Percentiles rank a stretch among this genome's conserved stretches.
phyloP scores from a whole-genome alignment of 1,140 invertebrate species.

The Drosophila leontia region DNA sequence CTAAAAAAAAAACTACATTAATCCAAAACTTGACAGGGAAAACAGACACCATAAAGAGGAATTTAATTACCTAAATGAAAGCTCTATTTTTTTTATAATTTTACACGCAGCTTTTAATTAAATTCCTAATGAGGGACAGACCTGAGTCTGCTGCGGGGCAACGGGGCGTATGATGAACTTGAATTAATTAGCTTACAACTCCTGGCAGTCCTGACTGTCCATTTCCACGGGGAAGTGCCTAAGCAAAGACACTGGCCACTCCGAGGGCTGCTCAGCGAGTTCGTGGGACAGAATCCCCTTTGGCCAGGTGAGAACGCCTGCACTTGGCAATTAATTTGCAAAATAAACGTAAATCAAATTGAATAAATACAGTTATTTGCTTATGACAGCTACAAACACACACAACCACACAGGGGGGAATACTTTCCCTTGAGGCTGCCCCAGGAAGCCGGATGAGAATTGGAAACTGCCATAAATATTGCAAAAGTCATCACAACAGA shows the following conservation, averaged over 20 bases:
- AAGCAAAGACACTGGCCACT: conserved; percentile 16
- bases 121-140: conserved; percentile 47
- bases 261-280: conserved; percentile 21
- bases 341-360: conserved; percentile 51
- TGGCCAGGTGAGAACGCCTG: conserved; percentile 1
- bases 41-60: conserved; percentile 6
- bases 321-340: conserved; percentile 45
- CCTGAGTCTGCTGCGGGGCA: conserved; percentile 1
- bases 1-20: background rate
- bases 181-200: conserved; percentile 56
- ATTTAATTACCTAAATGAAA: conserved; percentile 39
- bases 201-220: conserved; percentile 14
- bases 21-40: conserved; percentile 1
- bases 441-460: background rate
- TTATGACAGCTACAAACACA: conserved; percentile 17
- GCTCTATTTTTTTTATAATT: conserved; percentile 28
- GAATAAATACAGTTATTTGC: conserved; percentile 52
- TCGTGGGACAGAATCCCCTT: background rate
- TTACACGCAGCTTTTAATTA: conserved; percentile 44
- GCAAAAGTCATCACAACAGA: conserved; percentile 33
- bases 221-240: conserved; percentile 6
- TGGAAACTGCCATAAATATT: conserved; percentile 46
- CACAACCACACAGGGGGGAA: background rate
- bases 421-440: conserved; percentile 5
- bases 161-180: conserved; percentile 45